These are phyloP conservation scores for Ametastegia equiseti DNA, from an alignment of 2,888 invertebrate species.

Conservation along the genomic window DNA sequence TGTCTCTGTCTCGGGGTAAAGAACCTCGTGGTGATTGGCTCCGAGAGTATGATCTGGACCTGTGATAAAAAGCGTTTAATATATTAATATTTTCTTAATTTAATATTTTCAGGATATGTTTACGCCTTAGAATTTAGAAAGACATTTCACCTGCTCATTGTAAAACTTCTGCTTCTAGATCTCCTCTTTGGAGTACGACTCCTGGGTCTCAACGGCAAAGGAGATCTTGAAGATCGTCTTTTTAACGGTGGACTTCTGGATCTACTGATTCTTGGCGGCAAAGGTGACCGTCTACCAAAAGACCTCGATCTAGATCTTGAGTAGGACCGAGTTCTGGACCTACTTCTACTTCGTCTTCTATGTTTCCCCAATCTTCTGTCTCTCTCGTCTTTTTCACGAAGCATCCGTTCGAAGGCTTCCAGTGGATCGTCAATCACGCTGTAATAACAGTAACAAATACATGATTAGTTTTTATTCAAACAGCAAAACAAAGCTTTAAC, in stretches of 20 bases:
- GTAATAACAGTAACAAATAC: constrained; percentile 59
- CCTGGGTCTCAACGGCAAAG: constrained; percentile 67
- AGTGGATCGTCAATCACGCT: constrained; percentile 90
- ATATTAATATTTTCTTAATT: background rate
- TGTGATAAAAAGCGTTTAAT: constrained; percentile 67
- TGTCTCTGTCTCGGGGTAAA: constrained; percentile 75
- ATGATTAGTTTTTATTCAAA: background rate
- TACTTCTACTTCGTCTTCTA: constrained; percentile 77
- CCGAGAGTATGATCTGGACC: constrained; percentile 83
- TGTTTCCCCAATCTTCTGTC: constrained; percentile 82
- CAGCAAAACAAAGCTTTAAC: constrained; percentile 29
- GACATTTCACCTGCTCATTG: constrained; percentile 77
- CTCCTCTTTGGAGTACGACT: constrained; percentile 73
- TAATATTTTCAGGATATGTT: background rate
- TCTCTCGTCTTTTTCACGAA: constrained; percentile 89
- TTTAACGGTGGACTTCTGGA: constrained; percentile 74
- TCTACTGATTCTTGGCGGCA: constrained; percentile 70
- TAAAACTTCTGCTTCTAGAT: constrained; percentile 77
- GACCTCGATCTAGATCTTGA: constrained; percentile 75
- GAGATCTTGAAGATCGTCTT: constrained; percentile 69
- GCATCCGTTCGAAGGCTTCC: constrained; percentile 91
- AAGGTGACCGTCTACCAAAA: constrained; percentile 71
- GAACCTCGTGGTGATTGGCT: constrained; percentile 79
- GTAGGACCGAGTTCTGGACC: constrained; percentile 77
- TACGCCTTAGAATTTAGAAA: background rate